Base-by-base conservation (phyloP, 2,113 vertebrate genomes). In the Notechis scutatus region DNA sequence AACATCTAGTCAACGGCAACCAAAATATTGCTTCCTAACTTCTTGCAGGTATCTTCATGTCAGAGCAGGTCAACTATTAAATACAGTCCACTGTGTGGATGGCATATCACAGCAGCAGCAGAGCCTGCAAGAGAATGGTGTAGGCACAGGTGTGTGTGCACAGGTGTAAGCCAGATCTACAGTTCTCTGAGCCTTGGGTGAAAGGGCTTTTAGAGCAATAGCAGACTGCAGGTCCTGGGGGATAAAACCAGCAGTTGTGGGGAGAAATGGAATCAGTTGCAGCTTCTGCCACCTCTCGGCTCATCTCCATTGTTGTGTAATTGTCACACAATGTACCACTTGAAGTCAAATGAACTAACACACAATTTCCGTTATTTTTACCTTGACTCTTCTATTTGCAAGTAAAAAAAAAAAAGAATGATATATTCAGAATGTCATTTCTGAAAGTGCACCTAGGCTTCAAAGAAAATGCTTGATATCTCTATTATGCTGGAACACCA, bases 391-490 rank as follows among this genome's bases (percentile, higher is more conserved):
- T 93, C 69, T 5, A 10, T 50, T 92, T 18, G 24, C 15, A n/a
- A 54, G 50, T 23, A 5, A 69, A 69, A 64, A 42, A 69, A 52
- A 52, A 69, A 52, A 14, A 47, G 74, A 88, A 90, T 4, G 55
- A 45, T 18, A 57, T 39, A 61, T 86, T 89, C 85, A 23, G 14
- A 64, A 89, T 23, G 21, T 52, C 45, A 42, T 34, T 86, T 89
- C 87, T 34, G 42, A 87, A 92, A 89, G 55, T 59, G 47, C 47
- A 85, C 42, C 74, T 55, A 64, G 47, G 42, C 88, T 90, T 87
- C 86, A 85, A 94, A 87, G 88, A 56, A 94, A 90, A 39, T 24
- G 50, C 81, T 87, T 94, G 64, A 87, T 50, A 74, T 57, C 88
- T 56, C 91, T 26, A 64, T 90, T 87, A 87, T 34, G 52, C 56